Conservation (phyloP, 2,113 vertebrate genomes). For the Eidolon helvum region DNA sequence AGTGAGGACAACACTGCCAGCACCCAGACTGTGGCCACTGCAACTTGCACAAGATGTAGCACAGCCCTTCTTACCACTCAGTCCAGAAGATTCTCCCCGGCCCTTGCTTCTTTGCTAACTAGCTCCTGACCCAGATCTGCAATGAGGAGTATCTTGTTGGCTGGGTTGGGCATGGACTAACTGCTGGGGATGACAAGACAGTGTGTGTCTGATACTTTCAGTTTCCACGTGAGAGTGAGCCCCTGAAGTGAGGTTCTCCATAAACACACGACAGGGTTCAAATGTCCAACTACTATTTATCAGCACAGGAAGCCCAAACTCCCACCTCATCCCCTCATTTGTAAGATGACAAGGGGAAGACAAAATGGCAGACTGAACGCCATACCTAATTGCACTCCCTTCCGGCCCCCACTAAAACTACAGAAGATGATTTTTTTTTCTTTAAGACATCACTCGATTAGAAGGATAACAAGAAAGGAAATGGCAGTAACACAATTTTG, state of each 20-base stretch:
- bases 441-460: not conserved
- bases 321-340: not conserved
- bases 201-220: not conserved
- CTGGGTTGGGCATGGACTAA: not conserved
- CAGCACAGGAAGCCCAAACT: not conserved
- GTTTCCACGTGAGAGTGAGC: not conserved
- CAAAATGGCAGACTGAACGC: not conserved
- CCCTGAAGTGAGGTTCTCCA: not conserved
- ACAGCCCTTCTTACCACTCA: not conserved
- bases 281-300: rapidly evolving
- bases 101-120: not conserved
- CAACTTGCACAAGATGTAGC: not conserved
- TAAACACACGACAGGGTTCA: not conserved
- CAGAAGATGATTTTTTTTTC: not conserved
- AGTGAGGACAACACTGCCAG: not conserved
- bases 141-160: not conserved
- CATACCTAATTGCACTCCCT: not conserved
- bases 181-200: not conserved
- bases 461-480: not conserved
- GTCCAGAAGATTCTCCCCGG: not conserved
- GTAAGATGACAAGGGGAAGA: not conserved
- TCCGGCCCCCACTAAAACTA: not conserved
- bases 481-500: not conserved
- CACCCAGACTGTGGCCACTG: not conserved
- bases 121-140: not conserved